Base-by-base conservation (phyloP, 2,113 vertebrate species). In the Brachirus orientalis region DNA sequence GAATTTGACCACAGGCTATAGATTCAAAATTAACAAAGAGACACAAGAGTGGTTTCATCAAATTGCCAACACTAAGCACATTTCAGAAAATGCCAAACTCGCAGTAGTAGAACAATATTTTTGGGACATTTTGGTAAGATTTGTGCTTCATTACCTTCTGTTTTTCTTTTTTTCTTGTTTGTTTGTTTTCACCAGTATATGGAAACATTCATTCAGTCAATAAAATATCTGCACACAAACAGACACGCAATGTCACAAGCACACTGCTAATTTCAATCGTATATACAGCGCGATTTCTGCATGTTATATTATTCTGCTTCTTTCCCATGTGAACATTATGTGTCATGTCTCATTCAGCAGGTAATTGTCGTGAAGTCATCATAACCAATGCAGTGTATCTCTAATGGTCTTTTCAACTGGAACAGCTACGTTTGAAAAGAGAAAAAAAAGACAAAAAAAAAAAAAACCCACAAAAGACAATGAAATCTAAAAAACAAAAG, bases 301-400 rank as follows among this genome's bases (percentile, higher is more conserved):
- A n/a, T 19, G 46, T 60, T 20, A 16, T 46, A 52, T 57, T 22
- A 33, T 22, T 66, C 53, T 36, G 33, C 40, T 47, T 64, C 18
- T 20, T 61, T 69, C 67, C 67, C 63, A 83, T 44, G 60, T 62
- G 52, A 63, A 75, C 45, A 65, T 44, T 18, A 56, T 57, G 68
- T 35, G 59, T 75, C 74, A 63, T 40, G 44, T 60, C 44, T 79
- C 63, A 44, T 57, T 79, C 16, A 77, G 72, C 60, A 41, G 33
- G 54, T 60, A 82, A 78, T 40, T 68, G 53, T 72, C 70, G 73
- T 83, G 61, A 84, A 75, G 59, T 69, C 75, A 65, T 84, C 18
- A 69, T 83, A 58, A 77, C 74, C 70, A 79, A 68, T 58, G 85
- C 89, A 90, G 80, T 85, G 82, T 82, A 85, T 86, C 79, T 88